Evolutionary conservation across 2,797 vertebrate genomes (phyloP), one percentile per base, ranked within the genome.

Genomic region (Enteromius treurensis): DNA sequence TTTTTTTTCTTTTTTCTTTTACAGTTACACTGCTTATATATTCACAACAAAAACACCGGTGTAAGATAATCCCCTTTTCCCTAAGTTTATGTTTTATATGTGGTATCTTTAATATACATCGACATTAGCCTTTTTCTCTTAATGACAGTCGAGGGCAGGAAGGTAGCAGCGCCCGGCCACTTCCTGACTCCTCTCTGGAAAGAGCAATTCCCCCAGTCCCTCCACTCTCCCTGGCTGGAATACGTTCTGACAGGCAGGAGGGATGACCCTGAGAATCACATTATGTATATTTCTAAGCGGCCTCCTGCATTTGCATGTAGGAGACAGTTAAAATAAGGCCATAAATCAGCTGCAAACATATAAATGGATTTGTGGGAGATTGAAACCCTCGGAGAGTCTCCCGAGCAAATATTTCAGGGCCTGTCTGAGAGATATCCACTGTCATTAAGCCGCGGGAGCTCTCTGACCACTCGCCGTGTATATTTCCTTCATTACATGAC

Each of bases 271-370:
- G 93, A 93, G 93, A 95, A 94, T 94, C 92, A 91, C 92, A 94
- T 94, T 94, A 94, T 94, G 94, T 93, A 93, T 94, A 95, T 95
- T 94, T 92, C 92, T 92, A 91, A 92, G 93, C 92, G 77, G 85
- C 90, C 76, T 82, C 74, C 67, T 81, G 75, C 90, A 95, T 95
- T 95, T 94, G 94, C 93, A 95, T 94, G 93, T 93, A 90, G 93
- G 91, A 94, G 94, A 94, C 94, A 94, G 93, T 94, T 94, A 94
- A 93, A 95, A 95, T 95, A 95, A 95, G 92, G 92, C 92, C 92
- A 94, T 95, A 94, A 94, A 94, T 95, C 94, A 94, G 92, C 86
- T 4, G 91, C 92, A 92, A 94, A 94, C 92, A 92, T 93, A 93
- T 94, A 94, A 94, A 94, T 93, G 93, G 92, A 94, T 94, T 93